phyloP scores from a whole-genome alignment of 2,113 vertebrate genomes.

The Oncorhynchus keta region DNA sequence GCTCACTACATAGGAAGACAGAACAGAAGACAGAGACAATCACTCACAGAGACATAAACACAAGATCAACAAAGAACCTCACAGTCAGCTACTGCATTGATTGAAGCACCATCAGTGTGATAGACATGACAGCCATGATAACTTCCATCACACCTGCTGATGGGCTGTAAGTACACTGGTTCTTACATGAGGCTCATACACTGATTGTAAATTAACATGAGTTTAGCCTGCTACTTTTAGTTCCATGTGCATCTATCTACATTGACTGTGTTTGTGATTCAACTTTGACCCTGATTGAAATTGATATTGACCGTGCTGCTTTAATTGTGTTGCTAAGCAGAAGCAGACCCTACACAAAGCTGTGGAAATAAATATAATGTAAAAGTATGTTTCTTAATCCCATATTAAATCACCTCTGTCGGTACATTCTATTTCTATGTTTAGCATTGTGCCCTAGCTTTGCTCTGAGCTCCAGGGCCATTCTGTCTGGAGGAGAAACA shows the following conservation, averaged over 20 bases:
- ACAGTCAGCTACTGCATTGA: slow-evolving; percentile 38
- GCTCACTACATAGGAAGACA: slow-evolving; percentile 75
- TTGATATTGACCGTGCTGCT: neutral
- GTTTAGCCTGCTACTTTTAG: neutral
- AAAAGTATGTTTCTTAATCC: neutral
- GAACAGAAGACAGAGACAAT: slow-evolving; percentile 76
- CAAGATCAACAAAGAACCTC: slow-evolving; percentile 75
- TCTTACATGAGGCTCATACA: slow-evolving; percentile 19
- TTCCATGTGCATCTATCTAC: neutral
- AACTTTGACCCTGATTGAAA: neutral
- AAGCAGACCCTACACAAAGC: neutral
- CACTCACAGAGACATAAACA: slow-evolving; percentile 74
- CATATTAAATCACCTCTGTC: neutral
- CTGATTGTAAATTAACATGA: slow-evolving; percentile 8
- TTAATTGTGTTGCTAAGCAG: slow-evolving; percentile 4
- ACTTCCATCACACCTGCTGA: slow-evolving; percentile 9
- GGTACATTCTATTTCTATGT: slow-evolving; percentile 11
- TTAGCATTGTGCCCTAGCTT: slow-evolving; percentile 39
- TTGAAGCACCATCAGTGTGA: slow-evolving; percentile 22
- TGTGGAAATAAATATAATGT: neutral
- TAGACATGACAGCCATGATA: slow-evolving; percentile 8
- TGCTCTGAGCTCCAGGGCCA: slow-evolving; percentile 72
- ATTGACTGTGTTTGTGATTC: neutral
- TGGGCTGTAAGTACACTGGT: neutral
- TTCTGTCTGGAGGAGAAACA: slow-evolving; percentile 73